phyloP scores from a whole-genome alignment of 2,888 invertebrate genomes.

The Atethmia centrago region DNA sequence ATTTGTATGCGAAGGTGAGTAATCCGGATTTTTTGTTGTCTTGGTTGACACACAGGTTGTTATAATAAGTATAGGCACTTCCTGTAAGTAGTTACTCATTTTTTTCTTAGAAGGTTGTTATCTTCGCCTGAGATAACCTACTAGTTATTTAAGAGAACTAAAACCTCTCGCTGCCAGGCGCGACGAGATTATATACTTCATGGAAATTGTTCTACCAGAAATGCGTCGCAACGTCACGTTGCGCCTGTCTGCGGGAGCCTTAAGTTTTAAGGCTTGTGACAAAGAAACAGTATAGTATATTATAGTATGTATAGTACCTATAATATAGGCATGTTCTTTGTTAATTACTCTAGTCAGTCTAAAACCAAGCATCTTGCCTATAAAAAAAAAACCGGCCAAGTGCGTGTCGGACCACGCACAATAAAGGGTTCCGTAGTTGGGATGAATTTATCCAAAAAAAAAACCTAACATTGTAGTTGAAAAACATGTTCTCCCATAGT shows the following conservation, averaged over 20 bases:
- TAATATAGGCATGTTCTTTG: not conserved
- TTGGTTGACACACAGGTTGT: conserved; percentile 33
- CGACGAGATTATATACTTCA: too few relatives aligned
- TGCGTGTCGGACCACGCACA: too few relatives aligned
- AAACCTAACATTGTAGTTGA: too few relatives aligned
- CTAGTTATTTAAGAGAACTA: not conserved
- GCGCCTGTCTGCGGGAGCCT: too few relatives aligned
- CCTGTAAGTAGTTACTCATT: conserved; percentile 16
- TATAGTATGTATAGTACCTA: not conserved
- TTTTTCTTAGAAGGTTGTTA: not conserved
- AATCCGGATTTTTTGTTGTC: conserved; percentile 44
- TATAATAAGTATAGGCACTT: conserved; percentile 20
- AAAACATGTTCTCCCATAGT: too few relatives aligned
- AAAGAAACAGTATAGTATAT: too few relatives aligned
- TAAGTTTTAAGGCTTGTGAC: not conserved
- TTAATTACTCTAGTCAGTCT: not conserved
- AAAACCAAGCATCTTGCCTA: not conserved
- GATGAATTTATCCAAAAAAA: too few relatives aligned
- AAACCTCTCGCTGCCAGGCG: too few relatives aligned
- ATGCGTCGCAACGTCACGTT: too few relatives aligned
- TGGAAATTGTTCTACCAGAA: too few relatives aligned
- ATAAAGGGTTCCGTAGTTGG: too few relatives aligned
- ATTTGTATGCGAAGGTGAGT: conserved; percentile 64
- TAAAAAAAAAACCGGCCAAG: too few relatives aligned
- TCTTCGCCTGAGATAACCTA: not conserved